Evolutionary conservation across 2,888 invertebrate genomes (phyloP), one percentile per base, ranked within the genome.

Genomic region (Oithona nana): DNA sequence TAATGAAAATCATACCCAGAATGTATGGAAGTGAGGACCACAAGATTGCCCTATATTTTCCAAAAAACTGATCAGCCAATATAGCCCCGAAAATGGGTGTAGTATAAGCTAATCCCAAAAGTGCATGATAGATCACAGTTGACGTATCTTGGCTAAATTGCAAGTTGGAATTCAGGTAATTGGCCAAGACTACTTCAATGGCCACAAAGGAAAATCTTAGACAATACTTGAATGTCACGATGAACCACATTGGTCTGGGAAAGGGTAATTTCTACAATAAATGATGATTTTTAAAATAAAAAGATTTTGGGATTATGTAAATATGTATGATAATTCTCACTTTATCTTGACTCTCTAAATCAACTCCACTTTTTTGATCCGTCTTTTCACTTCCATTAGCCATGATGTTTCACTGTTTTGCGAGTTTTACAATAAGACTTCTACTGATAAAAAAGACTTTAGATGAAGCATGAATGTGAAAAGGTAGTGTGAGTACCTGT

Each of bases 181-280:
- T 75, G 50, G 86, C 84, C 68, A 98, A 78, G 68, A 95, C 84
- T n/a, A 95, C 95, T 80, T 88, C 83, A 84, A 93, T 87, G 71
- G 97, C 97, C 83, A 95, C 97, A 75, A 81, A 97, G 65, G 86
- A 88, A 76, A 97, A 97, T 69, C 95, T 79, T 75, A 97, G 97
- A 75, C 95, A 97, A 75, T 97, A 94, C 74, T 97, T 97, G 82
- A 92, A 95, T 74, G 83, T 83, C 67, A 97, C 80, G 70, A 97
- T 95, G 75, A 93, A 94, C 69, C 84, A 87, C 20, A 95, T 86
- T 22, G 88, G 80, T 71, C 81, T 85, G 0, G 95, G 94, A 71
- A 92, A 94, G 54, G 63, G 65, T 11, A 65, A 30, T 63, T 68
- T 67, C 67, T 69, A 64, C 29, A 64, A 61, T 28, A 48, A 28